Evolutionary conservation across 2,888 invertebrate species (phyloP).

Genomic region (Ecliptopera silaceata): DNA sequence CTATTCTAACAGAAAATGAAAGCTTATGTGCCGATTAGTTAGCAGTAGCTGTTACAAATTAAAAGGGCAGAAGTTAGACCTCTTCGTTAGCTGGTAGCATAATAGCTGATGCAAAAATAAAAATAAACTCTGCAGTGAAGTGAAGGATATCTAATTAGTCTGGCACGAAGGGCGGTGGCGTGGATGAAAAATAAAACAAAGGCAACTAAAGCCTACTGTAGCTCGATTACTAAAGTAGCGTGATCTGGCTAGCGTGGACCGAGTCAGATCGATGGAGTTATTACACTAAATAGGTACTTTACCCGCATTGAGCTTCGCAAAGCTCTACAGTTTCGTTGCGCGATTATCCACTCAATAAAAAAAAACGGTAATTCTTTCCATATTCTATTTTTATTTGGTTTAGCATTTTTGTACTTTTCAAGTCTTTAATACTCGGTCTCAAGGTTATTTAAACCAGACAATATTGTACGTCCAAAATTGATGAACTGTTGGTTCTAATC

Average conservation of each 20-base stretch:
- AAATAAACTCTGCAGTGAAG: constrained; percentile 38
- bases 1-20: neutral
- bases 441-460: no score
- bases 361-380: no score
- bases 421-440: no score
- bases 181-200: constrained; percentile 35
- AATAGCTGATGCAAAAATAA: constrained; percentile 32
- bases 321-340: neutral
- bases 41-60: constrained; percentile 7
- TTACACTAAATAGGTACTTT: constrained; percentile 3
- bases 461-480: no score
- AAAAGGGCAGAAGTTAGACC: constrained; percentile 18
- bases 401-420: no score
- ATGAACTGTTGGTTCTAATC: no score
- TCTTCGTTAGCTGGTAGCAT: constrained; percentile 15
- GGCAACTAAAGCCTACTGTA: neutral
- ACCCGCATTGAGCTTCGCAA: neutral
- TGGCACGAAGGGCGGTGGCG: constrained; percentile 28
- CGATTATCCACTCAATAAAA: neutral
- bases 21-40: neutral
- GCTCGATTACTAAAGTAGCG: constrained; percentile 19
- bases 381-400: no score
- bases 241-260: constrained; percentile 8
- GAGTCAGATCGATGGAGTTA: constrained; percentile 21
- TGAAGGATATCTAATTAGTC: constrained; percentile 43